Evolutionary conservation across 2,113 vertebrate species (phyloP).

Genomic region (Geococcyx californianus): DNA sequence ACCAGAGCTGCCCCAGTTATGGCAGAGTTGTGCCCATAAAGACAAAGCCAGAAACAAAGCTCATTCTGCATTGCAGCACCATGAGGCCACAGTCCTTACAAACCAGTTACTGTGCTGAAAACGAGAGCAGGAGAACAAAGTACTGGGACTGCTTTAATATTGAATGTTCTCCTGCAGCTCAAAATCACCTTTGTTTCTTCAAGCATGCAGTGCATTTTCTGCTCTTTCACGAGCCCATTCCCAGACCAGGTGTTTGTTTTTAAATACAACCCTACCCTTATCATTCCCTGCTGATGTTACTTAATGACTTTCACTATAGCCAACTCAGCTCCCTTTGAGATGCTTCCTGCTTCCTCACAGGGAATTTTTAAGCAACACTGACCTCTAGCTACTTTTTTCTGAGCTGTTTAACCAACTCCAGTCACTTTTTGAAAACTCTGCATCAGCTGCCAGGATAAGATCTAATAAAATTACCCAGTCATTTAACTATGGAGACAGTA

Average conservation of each 20-base stretch:
- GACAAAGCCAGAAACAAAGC: background rate
- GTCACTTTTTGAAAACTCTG: background rate
- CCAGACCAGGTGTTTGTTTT: background rate
- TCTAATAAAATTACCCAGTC: background rate
- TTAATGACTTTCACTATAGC: background rate
- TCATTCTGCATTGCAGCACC: background rate
- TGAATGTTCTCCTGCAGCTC: background rate
- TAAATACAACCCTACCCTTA: fast-evolving
- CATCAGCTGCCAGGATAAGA: background rate
- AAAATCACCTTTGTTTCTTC: background rate
- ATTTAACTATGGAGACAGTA: background rate
- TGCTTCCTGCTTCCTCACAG: background rate
- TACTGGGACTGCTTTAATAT: background rate
- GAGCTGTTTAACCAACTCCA: background rate
- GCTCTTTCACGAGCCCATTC: background rate
- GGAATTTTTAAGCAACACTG: constrained; percentile 14
- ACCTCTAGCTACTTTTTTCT: constrained; percentile 31
- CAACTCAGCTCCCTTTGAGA: background rate
- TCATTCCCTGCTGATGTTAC: background rate
- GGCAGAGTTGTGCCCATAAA: background rate
- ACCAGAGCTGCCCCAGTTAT: background rate
- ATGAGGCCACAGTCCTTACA: background rate
- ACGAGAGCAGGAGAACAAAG: background rate
- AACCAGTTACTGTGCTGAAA: background rate
- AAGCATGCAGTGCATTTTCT: background rate